Conservation (phyloP, 2,797 vertebrate genomes). For the Paratrypauchen microcephalus region DNA sequence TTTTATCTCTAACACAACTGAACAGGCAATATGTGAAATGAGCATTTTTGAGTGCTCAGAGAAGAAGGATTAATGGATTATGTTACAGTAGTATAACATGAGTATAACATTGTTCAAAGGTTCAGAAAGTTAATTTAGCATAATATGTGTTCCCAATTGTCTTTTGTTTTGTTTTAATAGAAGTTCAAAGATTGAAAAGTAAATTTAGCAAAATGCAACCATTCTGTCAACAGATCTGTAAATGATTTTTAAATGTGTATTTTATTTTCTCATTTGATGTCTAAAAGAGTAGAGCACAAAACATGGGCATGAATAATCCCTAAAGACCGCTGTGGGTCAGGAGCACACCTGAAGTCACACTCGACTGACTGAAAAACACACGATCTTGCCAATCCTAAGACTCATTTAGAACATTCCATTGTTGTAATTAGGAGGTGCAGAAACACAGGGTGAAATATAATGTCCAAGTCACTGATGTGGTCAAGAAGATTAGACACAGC, state of each 20-base stretch:
- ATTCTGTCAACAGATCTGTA: too few relatives aligned
- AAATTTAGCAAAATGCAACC: too few relatives aligned
- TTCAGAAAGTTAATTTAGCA: too few relatives aligned
- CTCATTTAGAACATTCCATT: conserved; percentile 48
- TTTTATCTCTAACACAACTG: too few relatives aligned
- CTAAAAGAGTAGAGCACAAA: not conserved
- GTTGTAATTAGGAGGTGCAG: conserved; percentile 51
- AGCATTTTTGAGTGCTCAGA: too few relatives aligned
- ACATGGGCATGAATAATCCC: not conserved
- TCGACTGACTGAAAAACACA: conserved; percentile 24
- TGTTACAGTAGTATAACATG: too few relatives aligned
- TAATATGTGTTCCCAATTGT: too few relatives aligned
- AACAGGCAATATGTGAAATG: too few relatives aligned
- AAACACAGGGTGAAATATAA: conserved; percentile 38
- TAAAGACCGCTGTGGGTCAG: conserved; percentile 36
- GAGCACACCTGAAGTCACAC: conserved; percentile 52
- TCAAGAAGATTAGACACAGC: conserved; percentile 57
- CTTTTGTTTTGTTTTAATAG: too few relatives aligned
- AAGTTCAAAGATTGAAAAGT: too few relatives aligned
- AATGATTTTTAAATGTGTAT: not conserved
- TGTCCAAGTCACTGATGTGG: conserved; percentile 33
- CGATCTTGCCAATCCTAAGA: conserved; percentile 14
- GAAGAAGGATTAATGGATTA: too few relatives aligned
- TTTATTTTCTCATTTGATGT: not conserved
- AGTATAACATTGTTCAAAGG: too few relatives aligned